Evolutionary conservation across 1,140 invertebrate species (phyloP), one percentile per base, ranked within the genome.

Genomic region (Plutomurus gul): DNA sequence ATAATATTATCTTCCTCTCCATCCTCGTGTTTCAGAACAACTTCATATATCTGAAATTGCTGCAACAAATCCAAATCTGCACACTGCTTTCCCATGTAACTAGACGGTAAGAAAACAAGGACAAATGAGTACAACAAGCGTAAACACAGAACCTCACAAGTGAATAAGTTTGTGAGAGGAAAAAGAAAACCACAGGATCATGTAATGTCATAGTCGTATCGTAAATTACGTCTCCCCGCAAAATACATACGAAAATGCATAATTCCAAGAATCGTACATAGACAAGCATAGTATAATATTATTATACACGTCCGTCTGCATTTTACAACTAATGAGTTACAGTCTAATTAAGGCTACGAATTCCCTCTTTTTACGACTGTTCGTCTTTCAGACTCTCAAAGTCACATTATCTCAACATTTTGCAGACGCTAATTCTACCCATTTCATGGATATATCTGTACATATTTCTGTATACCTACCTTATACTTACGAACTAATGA

Each of bases 31-130:
- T 94, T 92, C 22, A 99, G 86, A 36, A 97, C 95, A 75, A 95
- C 94, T 89, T 98, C 96, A 86, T 98, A 98, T 75, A 97, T 94
- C 85, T 97, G 95, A 86, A 98, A 92, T 87, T 99, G 96, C 84
- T 96, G 91, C 46, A 97, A 88, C 6, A 98, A 89, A 88, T 98
- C 96, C 71, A 97, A 88, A 87, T 98, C 96, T 0, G 95, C 96
- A 33, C 95, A 95, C 79, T 95, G 94, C 86, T 94, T 95, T 1
- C 93, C 93, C 93, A 97, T 96, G 86, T 97, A 97, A 74, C 88
- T 88, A 82, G 5, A 83, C 77, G 16, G 22, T 10, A 71, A 6
- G 40, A 43, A 7, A 13, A 39, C 39, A 46, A 40, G 37, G 40
- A 36, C 39, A 22, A 11, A 13, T 4, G 18, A 60, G 25, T 60